Conservation (phyloP, 2,797 vertebrate species). For the Labroides dimidiatus region DNA sequence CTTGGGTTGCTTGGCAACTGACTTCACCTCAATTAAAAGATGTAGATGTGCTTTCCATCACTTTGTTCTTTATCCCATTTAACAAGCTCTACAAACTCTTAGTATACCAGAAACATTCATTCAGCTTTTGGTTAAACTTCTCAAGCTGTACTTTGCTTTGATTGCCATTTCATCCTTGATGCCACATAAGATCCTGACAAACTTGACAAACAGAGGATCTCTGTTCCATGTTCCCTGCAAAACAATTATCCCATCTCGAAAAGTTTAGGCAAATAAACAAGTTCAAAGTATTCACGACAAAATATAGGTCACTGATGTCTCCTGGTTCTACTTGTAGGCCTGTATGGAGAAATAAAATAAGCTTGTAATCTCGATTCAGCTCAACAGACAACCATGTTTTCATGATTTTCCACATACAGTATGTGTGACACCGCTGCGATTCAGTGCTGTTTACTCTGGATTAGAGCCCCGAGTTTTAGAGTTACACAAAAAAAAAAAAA, state of each 20-base stretch:
- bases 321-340: background rate
- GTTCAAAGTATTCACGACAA: background rate
- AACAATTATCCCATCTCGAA: background rate
- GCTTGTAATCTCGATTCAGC: conserved; percentile 3
- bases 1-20: too few species aligned
- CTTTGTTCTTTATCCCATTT: too few species aligned
- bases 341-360: background rate
- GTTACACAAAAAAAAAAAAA: background rate
- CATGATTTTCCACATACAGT: background rate
- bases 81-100: too few species aligned
- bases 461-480: background rate
- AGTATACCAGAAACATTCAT: too few species aligned
- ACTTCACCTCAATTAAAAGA: too few species aligned
- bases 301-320: background rate
- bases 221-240: background rate
- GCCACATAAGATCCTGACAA: too few species aligned
- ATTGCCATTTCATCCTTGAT: too few species aligned
- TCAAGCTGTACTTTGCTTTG: too few species aligned
- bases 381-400: background rate
- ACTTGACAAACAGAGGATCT: background rate
- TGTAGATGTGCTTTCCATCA: too few species aligned
- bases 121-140: too few species aligned
- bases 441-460: background rate
- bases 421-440: background rate
- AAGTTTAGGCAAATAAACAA: background rate